These are phyloP conservation scores for Calonectris borealis DNA, from an alignment of 2,113 vertebrate species.

Conservation along the genomic window DNA sequence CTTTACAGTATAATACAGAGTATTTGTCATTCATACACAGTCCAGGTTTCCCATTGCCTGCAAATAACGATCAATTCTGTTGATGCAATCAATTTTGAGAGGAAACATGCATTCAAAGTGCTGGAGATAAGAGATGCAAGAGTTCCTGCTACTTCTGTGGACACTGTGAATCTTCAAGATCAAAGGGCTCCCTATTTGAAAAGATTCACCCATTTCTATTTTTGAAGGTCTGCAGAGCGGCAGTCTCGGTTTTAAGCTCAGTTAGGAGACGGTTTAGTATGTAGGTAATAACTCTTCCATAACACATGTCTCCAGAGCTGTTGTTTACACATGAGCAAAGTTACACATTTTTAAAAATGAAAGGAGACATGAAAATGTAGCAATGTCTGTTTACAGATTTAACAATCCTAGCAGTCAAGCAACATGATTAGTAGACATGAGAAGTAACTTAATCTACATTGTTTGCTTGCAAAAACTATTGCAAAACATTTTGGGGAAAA, in stretches of 20 bases:
- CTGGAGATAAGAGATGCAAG: neutral
- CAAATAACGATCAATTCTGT: neutral
- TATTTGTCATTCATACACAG: neutral
- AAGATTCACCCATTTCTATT: neutral
- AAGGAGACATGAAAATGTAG: neutral
- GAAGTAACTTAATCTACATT: neutral
- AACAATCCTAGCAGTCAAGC: neutral
- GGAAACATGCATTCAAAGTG: neutral
- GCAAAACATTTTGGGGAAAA: neutral
- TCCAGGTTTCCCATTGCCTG: neutral
- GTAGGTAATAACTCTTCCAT: neutral
- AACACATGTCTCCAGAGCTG: neutral
- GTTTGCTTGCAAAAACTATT: neutral
- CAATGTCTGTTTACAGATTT: constrained; percentile 1
- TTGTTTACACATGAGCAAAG: neutral
- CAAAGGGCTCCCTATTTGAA: neutral
- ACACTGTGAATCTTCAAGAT: neutral
- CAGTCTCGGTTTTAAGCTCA: neutral
- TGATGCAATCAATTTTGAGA: neutral
- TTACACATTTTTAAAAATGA: neutral
- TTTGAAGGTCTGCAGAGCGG: neutral
- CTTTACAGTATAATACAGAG: neutral
- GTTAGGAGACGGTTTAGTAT: neutral
- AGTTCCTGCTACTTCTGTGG: neutral
- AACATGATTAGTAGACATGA: neutral